Percentiles rank a stretch among this genome's conserved stretches.
These are phyloP conservation scores for Limnothrissa miodon DNA, from an alignment of 2,113 vertebrate genomes.

Conservation along the genomic window DNA sequence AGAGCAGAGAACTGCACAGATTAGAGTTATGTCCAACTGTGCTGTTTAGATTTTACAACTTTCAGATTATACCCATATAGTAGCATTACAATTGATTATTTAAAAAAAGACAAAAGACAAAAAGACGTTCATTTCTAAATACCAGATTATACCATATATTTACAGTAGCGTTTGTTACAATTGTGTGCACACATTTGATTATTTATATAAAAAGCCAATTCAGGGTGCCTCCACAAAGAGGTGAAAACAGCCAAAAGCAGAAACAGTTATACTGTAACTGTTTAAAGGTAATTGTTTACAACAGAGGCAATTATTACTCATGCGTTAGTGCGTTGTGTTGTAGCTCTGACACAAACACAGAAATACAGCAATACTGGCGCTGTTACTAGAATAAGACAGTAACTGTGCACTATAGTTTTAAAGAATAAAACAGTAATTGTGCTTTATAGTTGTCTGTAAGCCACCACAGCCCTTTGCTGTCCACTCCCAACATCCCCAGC, in stretches of 20 bases:
- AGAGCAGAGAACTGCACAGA: not conserved
- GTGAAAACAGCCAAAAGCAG: not conserved
- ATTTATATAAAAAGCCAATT: not conserved
- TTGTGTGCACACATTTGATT: not conserved
- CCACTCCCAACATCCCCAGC: not conserved
- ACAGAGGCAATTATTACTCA: conserved; percentile 1
- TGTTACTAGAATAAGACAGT: not conserved
- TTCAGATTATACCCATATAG: too few relatives aligned
- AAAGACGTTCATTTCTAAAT: too few relatives aligned
- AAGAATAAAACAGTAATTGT: not conserved
- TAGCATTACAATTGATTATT: too few relatives aligned
- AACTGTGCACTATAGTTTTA: not conserved
- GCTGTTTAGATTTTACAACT: not conserved
- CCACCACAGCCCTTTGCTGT: not conserved
- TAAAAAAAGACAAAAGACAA: too few relatives aligned
- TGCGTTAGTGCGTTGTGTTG: not conserved
- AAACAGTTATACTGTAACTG: not conserved
- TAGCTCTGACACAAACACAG: not conserved
- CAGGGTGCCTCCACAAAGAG: not conserved
- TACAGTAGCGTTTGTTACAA: not conserved
- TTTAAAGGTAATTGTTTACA: not conserved
- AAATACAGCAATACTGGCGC: too few relatives aligned
- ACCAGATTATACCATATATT: too few relatives aligned
- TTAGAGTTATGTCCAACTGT: not conserved
- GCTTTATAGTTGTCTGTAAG: not conserved